Conservation (phyloP, 2,888 invertebrate genomes). For the Dexiosoma caninum region DNA sequence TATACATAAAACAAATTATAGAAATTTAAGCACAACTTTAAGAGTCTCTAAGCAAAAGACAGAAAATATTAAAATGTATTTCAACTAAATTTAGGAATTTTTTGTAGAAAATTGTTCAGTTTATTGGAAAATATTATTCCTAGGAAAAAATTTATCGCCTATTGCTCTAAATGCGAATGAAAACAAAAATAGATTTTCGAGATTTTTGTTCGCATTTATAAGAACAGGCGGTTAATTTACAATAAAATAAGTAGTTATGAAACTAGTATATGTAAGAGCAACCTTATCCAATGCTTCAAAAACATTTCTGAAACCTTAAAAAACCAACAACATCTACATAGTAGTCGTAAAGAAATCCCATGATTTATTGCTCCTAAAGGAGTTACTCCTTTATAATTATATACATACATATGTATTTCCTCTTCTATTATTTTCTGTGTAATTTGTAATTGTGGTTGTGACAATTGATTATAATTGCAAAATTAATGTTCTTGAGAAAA, state of each 20-base stretch:
- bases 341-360: too few species aligned
- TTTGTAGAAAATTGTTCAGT: constrained; percentile 34
- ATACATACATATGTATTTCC: too few species aligned
- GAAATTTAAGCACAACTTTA: constrained; percentile 53
- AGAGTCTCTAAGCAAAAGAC: constrained; percentile 24
- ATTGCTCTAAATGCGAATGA: too few species aligned
- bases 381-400: too few species aligned
- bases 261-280: background rate
- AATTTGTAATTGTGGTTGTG: background rate
- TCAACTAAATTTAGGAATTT: constrained; percentile 39
- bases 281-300: background rate
- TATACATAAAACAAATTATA: too few species aligned
- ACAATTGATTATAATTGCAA: background rate
- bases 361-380: too few species aligned
- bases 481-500: too few species aligned
- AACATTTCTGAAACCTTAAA: background rate
- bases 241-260: background rate
- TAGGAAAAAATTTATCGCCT: constrained; percentile 21
- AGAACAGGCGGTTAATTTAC: too few species aligned
- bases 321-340: too few species aligned
- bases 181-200: too few species aligned
- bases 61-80: background rate
- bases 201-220: too few species aligned
- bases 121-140: constrained; percentile 1
- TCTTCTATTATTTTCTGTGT: too few species aligned